Base-by-base conservation (phyloP, 2,113 vertebrate genomes). In the Engraulis encrasicolus region DNA sequence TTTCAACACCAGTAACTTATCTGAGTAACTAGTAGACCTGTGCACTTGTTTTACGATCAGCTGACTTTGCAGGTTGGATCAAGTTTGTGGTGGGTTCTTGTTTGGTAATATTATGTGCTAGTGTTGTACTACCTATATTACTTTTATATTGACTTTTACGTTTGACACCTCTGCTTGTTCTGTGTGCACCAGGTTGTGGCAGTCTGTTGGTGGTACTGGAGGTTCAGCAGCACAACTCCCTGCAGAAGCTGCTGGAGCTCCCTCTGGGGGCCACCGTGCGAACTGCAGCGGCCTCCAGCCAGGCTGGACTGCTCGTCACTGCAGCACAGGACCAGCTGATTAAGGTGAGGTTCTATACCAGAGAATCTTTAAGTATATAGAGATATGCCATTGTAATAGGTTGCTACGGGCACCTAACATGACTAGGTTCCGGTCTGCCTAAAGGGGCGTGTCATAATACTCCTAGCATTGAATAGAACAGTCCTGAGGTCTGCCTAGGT, bases 311-410 rank as follows among this genome's bases (percentile, higher is more conserved):
- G 38, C 81, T 96, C 0, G 45, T 92, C 85, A 95, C 96, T 0
- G 95, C 93, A 38, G 95, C 95, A 17, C 90, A 88, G 15, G 94
- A 96, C 49, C 92, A 95, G 0, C 92, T 94, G 27, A 91, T 97
- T 84, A 92, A 95, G 91, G 97, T 95, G 81, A 88, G 89, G 86
- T 50, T n/a, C n/a, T n/a, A n/a, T n/a, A n/a, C n/a, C n/a, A n/a
- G n/a, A n/a, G n/a, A n/a, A n/a, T n/a, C n/a, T 19, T 6, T 6
- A 31, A 6, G 58, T n/a, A 66, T 5, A 61, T n/a, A n/a, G n/a
- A n/a, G n/a, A n/a, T n/a, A n/a, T n/a, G n/a, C n/a, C n/a, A n/a
- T n/a, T n/a, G n/a, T n/a, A n/a, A n/a, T n/a, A n/a, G n/a, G n/a
- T n/a, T n/a, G n/a, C n/a, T n/a, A n/a, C n/a, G n/a, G n/a, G n/a